Percentiles rank a stretch among this genome's conserved stretches.
These are phyloP conservation scores for Scotopteryx bipunctaria DNA, from an alignment of 2,888 invertebrate species.

Conservation along the genomic window DNA sequence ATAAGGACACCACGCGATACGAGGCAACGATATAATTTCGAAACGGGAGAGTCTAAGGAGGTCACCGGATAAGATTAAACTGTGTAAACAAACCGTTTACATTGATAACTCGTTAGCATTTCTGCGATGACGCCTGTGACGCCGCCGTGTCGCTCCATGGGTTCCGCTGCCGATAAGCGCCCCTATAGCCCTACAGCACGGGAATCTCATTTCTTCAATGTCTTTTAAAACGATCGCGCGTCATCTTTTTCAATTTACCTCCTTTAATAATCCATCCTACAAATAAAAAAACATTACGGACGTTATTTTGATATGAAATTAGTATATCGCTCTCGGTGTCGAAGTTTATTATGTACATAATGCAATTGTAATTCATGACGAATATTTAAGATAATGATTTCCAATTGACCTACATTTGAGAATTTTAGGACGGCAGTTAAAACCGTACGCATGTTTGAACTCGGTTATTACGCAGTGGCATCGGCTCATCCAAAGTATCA, in stretches of 20 bases:
- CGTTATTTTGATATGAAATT: slow-evolving; percentile 2
- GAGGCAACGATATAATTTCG: slow-evolving; percentile 72
- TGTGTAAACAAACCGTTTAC: slow-evolving; percentile 82
- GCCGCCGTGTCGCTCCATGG: slow-evolving; percentile 51
- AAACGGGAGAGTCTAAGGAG: slow-evolving; percentile 82
- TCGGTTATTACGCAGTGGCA: slow-evolving; percentile 53
- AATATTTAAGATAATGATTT: slow-evolving; percentile 24
- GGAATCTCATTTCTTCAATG: slow-evolving; percentile 21
- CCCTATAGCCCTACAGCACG: slow-evolving; percentile 22
- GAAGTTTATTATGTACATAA: slow-evolving; percentile 16
- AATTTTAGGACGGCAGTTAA: slow-evolving; percentile 27
- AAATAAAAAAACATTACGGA: slow-evolving; percentile 1
- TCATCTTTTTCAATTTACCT: neutral
- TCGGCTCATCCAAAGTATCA: slow-evolving; percentile 51
- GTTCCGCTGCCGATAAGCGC: slow-evolving; percentile 56
- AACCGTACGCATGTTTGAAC: slow-evolving; percentile 27
- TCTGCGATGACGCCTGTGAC: slow-evolving; percentile 78
- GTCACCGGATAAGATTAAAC: slow-evolving; percentile 83
- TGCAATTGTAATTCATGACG: slow-evolving; percentile 28
- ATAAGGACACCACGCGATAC: slow-evolving; percentile 77
- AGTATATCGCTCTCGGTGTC: slow-evolving; percentile 15
- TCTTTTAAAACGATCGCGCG: neutral
- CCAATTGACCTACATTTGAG: slow-evolving; percentile 34
- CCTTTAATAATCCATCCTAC: neutral
- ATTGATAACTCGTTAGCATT: slow-evolving; percentile 79